Percentiles rank a stretch among this genome's conserved stretches.
Conservation (phyloP, 2,113 vertebrate species). For the Anarrhichthys ocellatus region DNA sequence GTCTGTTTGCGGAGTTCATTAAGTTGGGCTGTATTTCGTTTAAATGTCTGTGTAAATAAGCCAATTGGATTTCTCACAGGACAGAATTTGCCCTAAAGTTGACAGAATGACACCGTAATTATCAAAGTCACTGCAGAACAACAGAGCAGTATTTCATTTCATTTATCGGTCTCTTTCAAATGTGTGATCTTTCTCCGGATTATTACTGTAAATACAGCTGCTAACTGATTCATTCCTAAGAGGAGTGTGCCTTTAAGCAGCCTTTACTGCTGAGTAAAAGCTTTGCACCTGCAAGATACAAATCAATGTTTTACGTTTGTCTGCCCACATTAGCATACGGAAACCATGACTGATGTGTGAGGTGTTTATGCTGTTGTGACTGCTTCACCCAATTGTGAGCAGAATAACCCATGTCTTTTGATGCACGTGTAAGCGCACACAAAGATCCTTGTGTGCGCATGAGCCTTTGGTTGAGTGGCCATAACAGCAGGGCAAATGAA, state of each 20-base stretch:
- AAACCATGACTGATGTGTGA: conserved; percentile 2
- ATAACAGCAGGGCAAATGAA: conserved; percentile 20
- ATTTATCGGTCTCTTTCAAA: neutral
- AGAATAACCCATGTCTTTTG: neutral
- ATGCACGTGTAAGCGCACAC: neutral
- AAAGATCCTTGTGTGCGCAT: conserved; percentile 17
- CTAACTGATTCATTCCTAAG: neutral
- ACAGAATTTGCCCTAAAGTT: conserved; percentile 3
- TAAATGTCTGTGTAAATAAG: neutral
- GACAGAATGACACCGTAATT: neutral
- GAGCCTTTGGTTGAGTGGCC: conserved; percentile 18
- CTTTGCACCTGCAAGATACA: conserved; percentile 18
- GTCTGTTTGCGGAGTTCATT: conserved; percentile 28
- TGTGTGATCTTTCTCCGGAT: conserved; percentile 7
- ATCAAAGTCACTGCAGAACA: conserved; percentile 11
- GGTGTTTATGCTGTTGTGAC: neutral
- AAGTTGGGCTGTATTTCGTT: conserved; percentile 27
- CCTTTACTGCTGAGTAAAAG: conserved; percentile 13
- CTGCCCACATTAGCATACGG: conserved; percentile 1
- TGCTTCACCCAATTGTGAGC: neutral
- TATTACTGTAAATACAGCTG: neutral
- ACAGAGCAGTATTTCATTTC: neutral
- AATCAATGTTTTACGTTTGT: conserved; percentile 18
- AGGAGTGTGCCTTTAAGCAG: conserved; percentile 1
- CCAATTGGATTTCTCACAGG: neutral